Base-by-base conservation (phyloP, 2,888 invertebrate species). In the Luffia ferchaultella region DNA sequence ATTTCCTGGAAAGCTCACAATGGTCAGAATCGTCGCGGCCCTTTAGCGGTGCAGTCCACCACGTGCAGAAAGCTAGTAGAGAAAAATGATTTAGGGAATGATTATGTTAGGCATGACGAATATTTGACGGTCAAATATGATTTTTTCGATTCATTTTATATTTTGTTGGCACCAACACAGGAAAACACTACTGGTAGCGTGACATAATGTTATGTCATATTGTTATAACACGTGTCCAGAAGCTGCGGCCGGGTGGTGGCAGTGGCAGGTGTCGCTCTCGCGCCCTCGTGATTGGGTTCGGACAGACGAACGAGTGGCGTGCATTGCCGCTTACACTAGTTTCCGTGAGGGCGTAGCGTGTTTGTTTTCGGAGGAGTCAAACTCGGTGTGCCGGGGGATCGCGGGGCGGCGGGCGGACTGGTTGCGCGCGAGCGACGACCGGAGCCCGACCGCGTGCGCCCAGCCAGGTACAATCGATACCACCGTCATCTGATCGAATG, bases 341-440 rank as follows among this genome's bases (percentile, higher is more conserved):
- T 62, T 59, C 55, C 66, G 57, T 48, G 1, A 0, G 19, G 1
- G 16, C 12, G 40, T 1, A 50, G 65, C 67, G 57, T 61, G 65
- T 63, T 46, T 40, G 46, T 51, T 62, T 67, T 72, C 41, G 62
- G 45, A 62, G 63, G 46, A 49, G 52, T 53, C 48, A 60, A 70
- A 73, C 74, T 75, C 76, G 76, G 73, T 77, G 67, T 65, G 60
- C 68, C 63, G 44, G 68, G 56, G 59, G 61, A 63, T 59, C 62
- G 55, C 58, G 66, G 68, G 73, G 65, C 74, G 68, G 80, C 76
- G 71, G 82, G 77, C 72, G 60, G 73, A 80, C 82, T 78, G 82
- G 80, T 80, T 79, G 79, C 67, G 16, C 18, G 60, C 80, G 80
- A 80, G 65, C 82, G 82, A 73, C 82, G 82, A 82, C 82, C 80